A percentile compares a stretch with the other conserved stretches of the same genome.
Conservation (phyloP, 2,888 invertebrate genomes). For the Yponomeuta malinellus region DNA sequence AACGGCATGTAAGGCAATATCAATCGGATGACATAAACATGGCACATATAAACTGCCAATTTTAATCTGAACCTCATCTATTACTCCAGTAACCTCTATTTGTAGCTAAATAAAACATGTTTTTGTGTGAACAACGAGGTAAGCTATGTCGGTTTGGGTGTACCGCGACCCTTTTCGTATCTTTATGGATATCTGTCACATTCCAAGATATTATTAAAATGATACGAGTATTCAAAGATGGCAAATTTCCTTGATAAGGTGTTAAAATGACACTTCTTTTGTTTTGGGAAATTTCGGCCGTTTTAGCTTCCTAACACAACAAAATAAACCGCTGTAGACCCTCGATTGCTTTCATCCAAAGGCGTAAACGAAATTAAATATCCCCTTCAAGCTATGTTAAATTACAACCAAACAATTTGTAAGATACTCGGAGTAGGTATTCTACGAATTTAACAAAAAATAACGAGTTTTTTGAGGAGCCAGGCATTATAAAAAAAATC, state of each 20-base stretch:
- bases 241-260: background rate
- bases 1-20: constrained; percentile 58
- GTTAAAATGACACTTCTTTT: background rate
- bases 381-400: too few species aligned
- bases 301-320: too few species aligned
- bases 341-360: too few species aligned
- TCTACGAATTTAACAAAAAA: too few species aligned
- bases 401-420: too few species aligned
- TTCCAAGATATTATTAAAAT: constrained; percentile 34
- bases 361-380: too few species aligned
- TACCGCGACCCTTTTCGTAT: constrained; percentile 10
- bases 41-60: constrained; percentile 20
- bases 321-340: too few species aligned
- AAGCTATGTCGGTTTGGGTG: background rate
- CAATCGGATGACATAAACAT: constrained; percentile 57
- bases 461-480: too few species aligned
- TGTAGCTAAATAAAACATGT: background rate
- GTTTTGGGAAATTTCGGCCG: background rate
- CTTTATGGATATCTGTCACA: constrained; percentile 28
- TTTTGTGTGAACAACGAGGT: background rate
- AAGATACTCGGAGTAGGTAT: too few species aligned
- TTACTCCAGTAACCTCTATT: background rate
- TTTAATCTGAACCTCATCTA: background rate
- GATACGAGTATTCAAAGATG: constrained; percentile 27
- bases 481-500: too few species aligned